Base-by-base conservation (phyloP, 2,113 vertebrate species). In the Trichechus manatus region DNA sequence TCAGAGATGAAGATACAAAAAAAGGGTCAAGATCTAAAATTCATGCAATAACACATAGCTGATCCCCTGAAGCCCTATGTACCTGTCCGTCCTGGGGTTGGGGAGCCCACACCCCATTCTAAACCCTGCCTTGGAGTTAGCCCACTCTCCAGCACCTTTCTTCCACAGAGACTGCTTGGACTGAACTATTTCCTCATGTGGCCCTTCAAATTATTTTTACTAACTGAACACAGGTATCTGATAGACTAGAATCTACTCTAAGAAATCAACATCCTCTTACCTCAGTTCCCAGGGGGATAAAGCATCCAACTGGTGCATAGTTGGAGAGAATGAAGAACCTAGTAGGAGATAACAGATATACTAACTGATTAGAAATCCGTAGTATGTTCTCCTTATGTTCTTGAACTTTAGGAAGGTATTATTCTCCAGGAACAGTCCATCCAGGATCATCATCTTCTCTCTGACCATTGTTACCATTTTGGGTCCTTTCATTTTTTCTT, bases 1-100 rank as follows among this genome's bases (percentile, higher is more conserved):
- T 95, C 13, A 92, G 80, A 83, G 23, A 10, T 63, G 14, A 85
- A 27, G 36, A 11, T 91, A 3, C 17, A 77, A 56, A n/a, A 33
- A 81, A 91, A 77, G 3, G 25, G 29, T 42, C 27, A 50, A 85
- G n/a, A 5, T 68, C 27, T 63, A 78, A 85, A 93, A 66, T 44
- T 22, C 64, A 33, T 8, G 14, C 9, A 85, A 20, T 6, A 94
- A 66, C 8, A 33, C 6, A 53, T 22, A 72, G 44, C 22, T 39
- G 31, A 83, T 25, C 1, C 4, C 44, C 59, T 9, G 0, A n/a
- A 53, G 1, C 0, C 6, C 47, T 27, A 7, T 2, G 4, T 15
- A 6, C 1, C 17, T 72, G 10, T 44, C 10, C 53, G 5, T 44
- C 31, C 74, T 27, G 8, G 15, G n/a, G 50, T 5, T 27, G 10